Evolutionary conservation across 2,797 vertebrate species (phyloP).

Genomic region (Tragopan temminckii): DNA sequence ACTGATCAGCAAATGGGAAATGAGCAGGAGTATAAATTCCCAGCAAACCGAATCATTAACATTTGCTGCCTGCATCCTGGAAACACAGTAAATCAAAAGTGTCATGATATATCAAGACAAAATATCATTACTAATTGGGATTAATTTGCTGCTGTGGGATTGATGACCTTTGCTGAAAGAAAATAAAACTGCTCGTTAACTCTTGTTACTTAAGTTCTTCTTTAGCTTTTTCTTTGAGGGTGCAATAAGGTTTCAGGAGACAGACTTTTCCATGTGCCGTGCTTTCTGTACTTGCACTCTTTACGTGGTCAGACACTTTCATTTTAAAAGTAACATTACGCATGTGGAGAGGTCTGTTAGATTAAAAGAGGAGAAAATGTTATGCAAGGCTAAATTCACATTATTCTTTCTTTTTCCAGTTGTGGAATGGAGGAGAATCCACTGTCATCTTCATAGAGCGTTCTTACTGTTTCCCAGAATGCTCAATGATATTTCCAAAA

Average conservation of each 20-base stretch:
- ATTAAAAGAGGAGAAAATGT: neutral
- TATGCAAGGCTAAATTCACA: neutral
- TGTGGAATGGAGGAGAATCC: neutral
- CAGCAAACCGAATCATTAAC: conserved; percentile 86
- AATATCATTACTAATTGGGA: conserved; percentile 89
- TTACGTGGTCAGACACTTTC: neutral
- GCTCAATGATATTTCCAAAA: conserved; percentile 4
- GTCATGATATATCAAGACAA: conserved; percentile 84
- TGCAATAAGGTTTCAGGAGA: neutral
- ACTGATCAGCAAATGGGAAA: conserved; percentile 87
- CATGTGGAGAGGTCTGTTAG: neutral
- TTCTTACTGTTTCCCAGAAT: neutral
- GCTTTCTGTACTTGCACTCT: neutral
- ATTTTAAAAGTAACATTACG: neutral
- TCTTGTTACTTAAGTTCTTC: conserved; percentile 75
- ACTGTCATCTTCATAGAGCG: neutral
- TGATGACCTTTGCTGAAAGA: conserved; percentile 80
- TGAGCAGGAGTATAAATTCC: conserved; percentile 84
- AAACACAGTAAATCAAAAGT: conserved; percentile 86
- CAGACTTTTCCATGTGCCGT: neutral
- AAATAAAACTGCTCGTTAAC: conserved; percentile 79
- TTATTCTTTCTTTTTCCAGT: neutral
- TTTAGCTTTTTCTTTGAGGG: conserved; percentile 26
- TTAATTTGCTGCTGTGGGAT: conserved; percentile 86
- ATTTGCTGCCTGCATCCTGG: conserved; percentile 84